phyloP scores from a whole-genome alignment of 1,140 invertebrate genomes.

The Ptiloglossa arizonensis region DNA sequence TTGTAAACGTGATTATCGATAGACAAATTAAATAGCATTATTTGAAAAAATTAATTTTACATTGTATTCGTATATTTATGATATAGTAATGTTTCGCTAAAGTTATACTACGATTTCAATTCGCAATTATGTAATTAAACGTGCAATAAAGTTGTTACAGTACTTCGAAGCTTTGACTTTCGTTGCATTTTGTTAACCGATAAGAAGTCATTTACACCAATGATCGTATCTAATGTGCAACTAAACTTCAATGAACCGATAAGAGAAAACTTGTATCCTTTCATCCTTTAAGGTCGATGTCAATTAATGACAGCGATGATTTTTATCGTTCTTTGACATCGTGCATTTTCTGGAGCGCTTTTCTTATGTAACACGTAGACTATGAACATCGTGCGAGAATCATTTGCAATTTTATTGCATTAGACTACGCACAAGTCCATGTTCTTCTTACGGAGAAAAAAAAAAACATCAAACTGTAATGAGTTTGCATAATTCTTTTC shows the following conservation, averaged over 20 bases:
- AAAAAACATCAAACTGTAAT: too few relatives aligned
- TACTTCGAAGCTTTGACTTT: too few relatives aligned
- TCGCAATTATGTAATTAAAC: too few relatives aligned
- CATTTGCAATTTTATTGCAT: slow-evolving; percentile 66
- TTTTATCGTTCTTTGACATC: slow-evolving; percentile 30
- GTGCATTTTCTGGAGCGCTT: slow-evolving; percentile 48
- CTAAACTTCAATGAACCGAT: neutral
- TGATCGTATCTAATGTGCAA: too few relatives aligned
- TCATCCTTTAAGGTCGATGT: neutral
- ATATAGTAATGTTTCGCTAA: too few relatives aligned
- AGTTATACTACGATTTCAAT: too few relatives aligned
- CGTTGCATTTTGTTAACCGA: neutral
- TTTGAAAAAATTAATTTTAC: too few relatives aligned
- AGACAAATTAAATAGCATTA: too few relatives aligned
- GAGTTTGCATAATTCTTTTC: too few relatives aligned
- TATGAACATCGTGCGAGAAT: slow-evolving; percentile 67
- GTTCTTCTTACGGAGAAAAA: neutral
- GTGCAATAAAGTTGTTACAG: neutral
- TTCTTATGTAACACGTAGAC: slow-evolving; percentile 71
- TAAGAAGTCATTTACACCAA: neutral
- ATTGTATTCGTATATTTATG: too few relatives aligned
- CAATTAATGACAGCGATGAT: neutral
- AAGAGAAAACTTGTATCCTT: neutral
- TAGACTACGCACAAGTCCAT: neutral
- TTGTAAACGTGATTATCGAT: too few relatives aligned